These are phyloP conservation scores for Cactoblastis cactorum DNA, from an alignment of 2,888 invertebrate genomes.

Conservation along the genomic window DNA sequence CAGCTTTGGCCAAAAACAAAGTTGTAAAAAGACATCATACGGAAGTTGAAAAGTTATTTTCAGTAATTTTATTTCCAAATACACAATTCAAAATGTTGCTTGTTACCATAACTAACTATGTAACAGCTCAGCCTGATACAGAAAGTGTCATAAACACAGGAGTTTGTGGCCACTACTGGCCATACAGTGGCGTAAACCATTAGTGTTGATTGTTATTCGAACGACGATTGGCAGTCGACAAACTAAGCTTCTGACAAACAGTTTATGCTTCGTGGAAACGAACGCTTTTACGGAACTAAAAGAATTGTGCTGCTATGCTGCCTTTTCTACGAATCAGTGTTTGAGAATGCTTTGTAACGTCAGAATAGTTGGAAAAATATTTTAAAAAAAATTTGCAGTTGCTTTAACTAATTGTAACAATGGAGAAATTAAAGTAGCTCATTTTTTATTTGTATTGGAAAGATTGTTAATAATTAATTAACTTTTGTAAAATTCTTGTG, in stretches of 20 bases:
- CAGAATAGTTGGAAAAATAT: too few species aligned
- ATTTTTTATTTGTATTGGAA: too few species aligned
- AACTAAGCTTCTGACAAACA: constrained; percentile 5
- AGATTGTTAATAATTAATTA: too few species aligned
- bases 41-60: background rate
- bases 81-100: background rate
- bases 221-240: constrained; percentile 9
- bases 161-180: constrained; percentile 2
- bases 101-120: background rate
- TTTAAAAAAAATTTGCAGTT: too few species aligned
- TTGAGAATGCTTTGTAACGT: background rate
- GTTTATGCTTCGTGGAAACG: constrained; percentile 9
- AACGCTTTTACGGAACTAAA: background rate
- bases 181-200: constrained; percentile 3
- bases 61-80: background rate
- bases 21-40: background rate
- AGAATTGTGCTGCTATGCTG: background rate
- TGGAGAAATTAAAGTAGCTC: too few species aligned
- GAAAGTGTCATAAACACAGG: background rate
- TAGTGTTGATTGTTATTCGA: constrained; percentile 12
- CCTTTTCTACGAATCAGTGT: background rate
- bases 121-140: constrained; percentile 3
- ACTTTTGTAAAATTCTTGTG: too few species aligned
- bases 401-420: too few species aligned
- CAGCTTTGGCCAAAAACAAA: too few species aligned